Evolutionary conservation across 2,888 invertebrate species (phyloP).

Genomic region (Tenthredo notha): DNA sequence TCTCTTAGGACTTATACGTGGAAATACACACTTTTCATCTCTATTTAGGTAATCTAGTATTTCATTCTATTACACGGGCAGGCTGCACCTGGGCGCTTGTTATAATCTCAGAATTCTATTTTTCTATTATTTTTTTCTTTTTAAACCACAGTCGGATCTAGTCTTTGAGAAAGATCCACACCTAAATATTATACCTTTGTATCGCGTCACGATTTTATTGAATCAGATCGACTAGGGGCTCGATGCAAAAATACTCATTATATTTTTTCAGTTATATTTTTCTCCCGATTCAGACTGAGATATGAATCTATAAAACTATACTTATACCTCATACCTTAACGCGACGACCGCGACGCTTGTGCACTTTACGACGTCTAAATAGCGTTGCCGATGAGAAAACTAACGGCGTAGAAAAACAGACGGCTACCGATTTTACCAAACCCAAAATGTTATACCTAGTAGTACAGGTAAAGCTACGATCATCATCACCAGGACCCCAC

Average conservation of each 20-base stretch:
- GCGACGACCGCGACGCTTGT: too few relatives aligned
- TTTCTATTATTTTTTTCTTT: too few relatives aligned
- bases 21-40: neutral
- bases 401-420: neutral
- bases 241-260: neutral
- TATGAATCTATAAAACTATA: neutral
- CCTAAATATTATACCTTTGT: too few relatives aligned
- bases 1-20: neutral
- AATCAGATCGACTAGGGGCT: neutral
- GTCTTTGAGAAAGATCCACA: neutral
- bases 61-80: neutral
- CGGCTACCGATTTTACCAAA: slow-evolving; percentile 35
- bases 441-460: neutral
- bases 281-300: neutral
- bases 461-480: neutral
- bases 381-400: neutral
- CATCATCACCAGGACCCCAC: neutral
- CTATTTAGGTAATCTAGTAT: slow-evolving; percentile 1
- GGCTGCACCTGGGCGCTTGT: neutral
- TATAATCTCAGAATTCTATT: neutral
- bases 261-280: neutral
- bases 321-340: neutral
- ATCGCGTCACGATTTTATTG: neutral
- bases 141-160: neutral
- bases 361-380: neutral